phyloP scores from a whole-genome alignment of 2,888 invertebrate genomes.

The Siphlonurus alternatus region DNA sequence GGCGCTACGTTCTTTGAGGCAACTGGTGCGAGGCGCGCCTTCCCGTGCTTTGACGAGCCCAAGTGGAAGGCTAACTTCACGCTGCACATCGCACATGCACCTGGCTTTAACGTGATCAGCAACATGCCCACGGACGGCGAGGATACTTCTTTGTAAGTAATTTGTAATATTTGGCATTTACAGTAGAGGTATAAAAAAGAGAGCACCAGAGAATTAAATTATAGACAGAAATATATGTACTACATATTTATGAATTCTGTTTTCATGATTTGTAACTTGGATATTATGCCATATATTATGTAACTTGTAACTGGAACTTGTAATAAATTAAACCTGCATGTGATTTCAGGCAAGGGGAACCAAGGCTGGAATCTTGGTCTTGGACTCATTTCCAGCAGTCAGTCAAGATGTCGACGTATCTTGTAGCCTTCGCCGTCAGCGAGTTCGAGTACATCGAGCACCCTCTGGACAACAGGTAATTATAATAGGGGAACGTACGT shows the following conservation, averaged over 20 bases:
- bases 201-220: no score
- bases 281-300: no score
- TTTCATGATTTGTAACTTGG: no score
- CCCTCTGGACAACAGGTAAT: slow-evolving; percentile 7
- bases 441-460: slow-evolving; percentile 37
- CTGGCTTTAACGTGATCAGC: neutral
- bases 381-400: slow-evolving; percentile 32
- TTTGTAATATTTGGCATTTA: no score
- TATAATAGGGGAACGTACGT: no score
- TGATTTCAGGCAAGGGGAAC: neutral
- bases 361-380: slow-evolving; percentile 10
- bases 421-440: slow-evolving; percentile 68
- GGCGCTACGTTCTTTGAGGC: neutral
- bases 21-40: neutral
- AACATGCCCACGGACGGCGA: neutral
- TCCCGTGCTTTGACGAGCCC: slow-evolving; percentile 1
- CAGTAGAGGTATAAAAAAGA: no score
- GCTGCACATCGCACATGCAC: neutral
- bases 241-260: no score
- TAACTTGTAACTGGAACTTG: no score
- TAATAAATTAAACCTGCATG: no score
- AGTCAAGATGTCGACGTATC: slow-evolving; percentile 62
- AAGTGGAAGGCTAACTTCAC: neutral
- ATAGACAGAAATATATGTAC: no score
- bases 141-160: neutral